A percentile compares a stretch with the other conserved stretches of the same genome.
Conservation (phyloP, 2,113 vertebrate genomes). For the Bungarus multicinctus region DNA sequence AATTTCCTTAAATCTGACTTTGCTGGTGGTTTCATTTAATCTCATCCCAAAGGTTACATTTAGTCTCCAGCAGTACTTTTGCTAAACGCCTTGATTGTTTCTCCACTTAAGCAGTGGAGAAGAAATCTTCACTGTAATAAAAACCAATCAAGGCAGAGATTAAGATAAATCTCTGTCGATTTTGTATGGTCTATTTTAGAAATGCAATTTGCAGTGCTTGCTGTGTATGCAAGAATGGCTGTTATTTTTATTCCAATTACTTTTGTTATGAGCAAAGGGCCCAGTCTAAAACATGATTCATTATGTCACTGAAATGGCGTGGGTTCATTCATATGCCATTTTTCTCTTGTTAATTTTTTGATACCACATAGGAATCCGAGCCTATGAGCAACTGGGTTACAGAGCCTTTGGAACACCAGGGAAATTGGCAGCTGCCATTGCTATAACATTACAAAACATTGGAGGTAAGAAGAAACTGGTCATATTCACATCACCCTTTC, state of each 20-base stretch:
- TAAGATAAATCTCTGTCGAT: neutral
- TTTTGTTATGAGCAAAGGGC: neutral
- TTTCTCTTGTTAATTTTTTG: neutral
- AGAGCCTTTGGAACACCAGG: conserved; percentile 93
- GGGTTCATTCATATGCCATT: neutral
- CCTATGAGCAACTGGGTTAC: conserved; percentile 93
- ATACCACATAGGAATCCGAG: conserved; percentile 80
- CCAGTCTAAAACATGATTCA: neutral
- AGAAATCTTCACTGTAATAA: neutral
- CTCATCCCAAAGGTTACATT: neutral
- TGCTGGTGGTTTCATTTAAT: neutral
- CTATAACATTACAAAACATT: conserved; percentile 95
- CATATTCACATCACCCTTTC: neutral
- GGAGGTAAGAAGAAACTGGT: conserved; percentile 75
- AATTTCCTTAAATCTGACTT: neutral
- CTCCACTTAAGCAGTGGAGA: neutral
- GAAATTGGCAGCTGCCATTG: conserved; percentile 90
- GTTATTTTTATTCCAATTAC: neutral
- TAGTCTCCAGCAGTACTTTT: neutral
- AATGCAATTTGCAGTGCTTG: neutral
- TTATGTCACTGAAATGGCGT: neutral
- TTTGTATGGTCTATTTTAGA: neutral
- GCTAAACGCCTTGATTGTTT: neutral
- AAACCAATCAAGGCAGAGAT: neutral
- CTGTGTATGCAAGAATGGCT: neutral